Conservation (phyloP, 30 jellyfish, hydroid and myxozoan species). For the Cassiopea xamachana region DNA sequence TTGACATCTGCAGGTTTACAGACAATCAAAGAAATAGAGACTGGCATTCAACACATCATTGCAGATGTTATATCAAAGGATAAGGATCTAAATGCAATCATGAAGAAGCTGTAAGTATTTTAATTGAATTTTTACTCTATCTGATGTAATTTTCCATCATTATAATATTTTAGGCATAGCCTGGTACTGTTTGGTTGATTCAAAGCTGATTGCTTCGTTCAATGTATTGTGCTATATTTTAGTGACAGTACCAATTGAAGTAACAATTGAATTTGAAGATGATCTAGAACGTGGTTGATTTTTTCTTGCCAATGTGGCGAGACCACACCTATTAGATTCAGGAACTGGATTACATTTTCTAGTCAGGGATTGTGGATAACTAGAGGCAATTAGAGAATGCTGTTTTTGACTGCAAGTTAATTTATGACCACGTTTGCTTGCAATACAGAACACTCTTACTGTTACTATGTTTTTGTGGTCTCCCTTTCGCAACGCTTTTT, state of each 20-base stretch:
- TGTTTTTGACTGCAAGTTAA: too few relatives aligned
- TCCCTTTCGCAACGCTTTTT: too few relatives aligned
- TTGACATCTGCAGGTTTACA: slow-evolving; percentile 60
- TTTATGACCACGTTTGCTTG: too few relatives aligned
- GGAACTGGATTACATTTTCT: too few relatives aligned
- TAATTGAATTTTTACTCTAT: not conserved
- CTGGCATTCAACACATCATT: slow-evolving; percentile 81
- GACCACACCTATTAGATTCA: too few relatives aligned
- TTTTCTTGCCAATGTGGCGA: too few relatives aligned
- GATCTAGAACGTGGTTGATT: not conserved
- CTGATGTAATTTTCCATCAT: not conserved
- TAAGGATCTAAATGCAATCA: slow-evolving; percentile 26
- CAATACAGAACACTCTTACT: too few relatives aligned
- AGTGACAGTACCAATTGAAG: too few relatives aligned
- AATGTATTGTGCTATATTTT: not conserved
- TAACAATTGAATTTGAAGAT: not conserved
- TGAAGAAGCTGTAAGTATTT: slow-evolving; percentile 23
- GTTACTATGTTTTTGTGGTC: too few relatives aligned
- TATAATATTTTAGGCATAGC: not conserved
- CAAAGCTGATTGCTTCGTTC: not conserved
- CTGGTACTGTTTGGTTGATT: not conserved
- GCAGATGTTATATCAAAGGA: slow-evolving; percentile 83
- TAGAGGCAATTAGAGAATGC: too few relatives aligned
- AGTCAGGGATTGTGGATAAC: too few relatives aligned
- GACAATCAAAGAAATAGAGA: slow-evolving; percentile 38